phyloP scores from a whole-genome alignment of 2,797 vertebrate species.

The Sitta carolinensis region DNA sequence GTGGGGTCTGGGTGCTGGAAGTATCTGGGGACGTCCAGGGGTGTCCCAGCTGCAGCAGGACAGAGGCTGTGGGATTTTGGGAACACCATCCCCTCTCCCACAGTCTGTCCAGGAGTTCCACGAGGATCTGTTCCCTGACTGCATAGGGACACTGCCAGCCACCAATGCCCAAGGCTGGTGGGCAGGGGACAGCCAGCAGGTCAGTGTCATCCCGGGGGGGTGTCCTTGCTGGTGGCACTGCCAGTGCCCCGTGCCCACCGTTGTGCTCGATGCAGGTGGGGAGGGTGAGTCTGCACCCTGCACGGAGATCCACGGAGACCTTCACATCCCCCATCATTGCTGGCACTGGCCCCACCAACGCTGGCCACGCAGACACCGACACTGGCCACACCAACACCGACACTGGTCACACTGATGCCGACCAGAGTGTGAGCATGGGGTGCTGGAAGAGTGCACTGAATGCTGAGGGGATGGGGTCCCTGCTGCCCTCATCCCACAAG shows the following conservation, averaged over 20 bases:
- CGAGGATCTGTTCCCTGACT: slow-evolving; percentile 89
- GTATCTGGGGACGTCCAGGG: not conserved
- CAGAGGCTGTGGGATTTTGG: not conserved
- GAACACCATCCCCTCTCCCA: not conserved
- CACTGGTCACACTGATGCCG: not conserved
- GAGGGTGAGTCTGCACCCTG: slow-evolving; percentile 85
- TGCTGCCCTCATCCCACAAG: not conserved
- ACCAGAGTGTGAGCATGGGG: slow-evolving; percentile 68
- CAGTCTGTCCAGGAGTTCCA: slow-evolving; percentile 87
- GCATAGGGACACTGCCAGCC: slow-evolving; percentile 77
- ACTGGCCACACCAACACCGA: accelerated
- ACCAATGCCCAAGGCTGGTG: slow-evolving; percentile 85
- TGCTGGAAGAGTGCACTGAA: not conserved
- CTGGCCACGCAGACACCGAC: not conserved
- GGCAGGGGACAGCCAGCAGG: slow-evolving; percentile 87
- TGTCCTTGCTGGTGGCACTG: not conserved
- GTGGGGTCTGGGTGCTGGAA: not conserved
- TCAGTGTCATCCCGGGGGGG: not conserved
- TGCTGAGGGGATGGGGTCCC: not conserved
- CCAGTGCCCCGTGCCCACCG: not conserved
- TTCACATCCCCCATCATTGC: slow-evolving; percentile 58
- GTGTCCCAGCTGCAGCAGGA: not conserved
- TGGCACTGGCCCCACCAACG: not conserved
- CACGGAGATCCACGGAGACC: slow-evolving; percentile 42
- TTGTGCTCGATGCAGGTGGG: slow-evolving; percentile 74